A percentile compares a stretch with the other conserved stretches of the same genome.
Evolutionary conservation across 2,797 vertebrate genomes (phyloP).

Genomic region (Argya squamiceps): DNA sequence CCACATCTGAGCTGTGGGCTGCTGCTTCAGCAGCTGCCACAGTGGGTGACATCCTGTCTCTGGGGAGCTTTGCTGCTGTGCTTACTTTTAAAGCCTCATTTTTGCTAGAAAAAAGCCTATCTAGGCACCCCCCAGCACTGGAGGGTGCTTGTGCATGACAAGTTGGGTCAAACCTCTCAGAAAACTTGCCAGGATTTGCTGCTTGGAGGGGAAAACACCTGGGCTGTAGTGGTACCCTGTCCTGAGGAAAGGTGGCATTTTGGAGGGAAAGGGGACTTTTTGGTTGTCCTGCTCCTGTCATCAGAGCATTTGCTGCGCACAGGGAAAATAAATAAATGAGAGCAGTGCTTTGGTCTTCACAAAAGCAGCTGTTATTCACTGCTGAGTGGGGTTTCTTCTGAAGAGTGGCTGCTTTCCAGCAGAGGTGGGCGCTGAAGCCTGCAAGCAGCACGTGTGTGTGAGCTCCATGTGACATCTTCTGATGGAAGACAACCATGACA

Average conservation of each 20-base stretch:
- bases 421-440: constrained; percentile 40
- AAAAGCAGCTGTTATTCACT: constrained; percentile 55
- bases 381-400: constrained; percentile 26
- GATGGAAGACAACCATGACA: constrained; percentile 53
- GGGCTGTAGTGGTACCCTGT: not conserved
- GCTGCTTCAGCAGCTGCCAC: not conserved
- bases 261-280: not conserved
- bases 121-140: not conserved
- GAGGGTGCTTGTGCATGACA: not conserved
- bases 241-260: not conserved
- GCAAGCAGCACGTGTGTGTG: not conserved
- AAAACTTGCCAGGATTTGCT: not conserved
- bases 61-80: not conserved
- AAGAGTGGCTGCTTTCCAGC: constrained; percentile 58
- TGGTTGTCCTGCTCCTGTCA: not conserved
- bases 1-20: not conserved
- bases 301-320: not conserved
- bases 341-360: constrained; percentile 31
- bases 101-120: not conserved
- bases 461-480: constrained; percentile 45
- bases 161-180: not conserved
- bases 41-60: not conserved
- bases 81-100: constrained; percentile 26
- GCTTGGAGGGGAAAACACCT: not conserved
- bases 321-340: constrained; percentile 38